Percentiles rank a stretch among this genome's conserved stretches.
phyloP scores from a whole-genome alignment of 64 coral and sea anemone species.

The Actinia tenebrosa region DNA sequence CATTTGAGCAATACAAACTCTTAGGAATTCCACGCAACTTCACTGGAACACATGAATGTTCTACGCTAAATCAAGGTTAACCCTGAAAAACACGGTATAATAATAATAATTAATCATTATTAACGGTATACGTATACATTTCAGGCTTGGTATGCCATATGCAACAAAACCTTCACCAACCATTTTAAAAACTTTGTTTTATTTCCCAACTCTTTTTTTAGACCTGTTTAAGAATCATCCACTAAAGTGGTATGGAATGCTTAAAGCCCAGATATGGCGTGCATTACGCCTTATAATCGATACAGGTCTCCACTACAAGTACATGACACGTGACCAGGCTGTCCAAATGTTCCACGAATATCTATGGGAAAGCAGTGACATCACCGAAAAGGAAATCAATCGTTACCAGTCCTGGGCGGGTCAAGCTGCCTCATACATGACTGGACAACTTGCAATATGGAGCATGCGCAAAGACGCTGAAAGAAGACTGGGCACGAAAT shows the following conservation, averaged over 20 bases:
- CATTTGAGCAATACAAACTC: too few relatives aligned
- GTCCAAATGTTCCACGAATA: constrained; percentile 28
- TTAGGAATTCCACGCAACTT: too few relatives aligned
- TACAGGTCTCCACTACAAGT: constrained; percentile 37
- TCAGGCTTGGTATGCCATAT: too few relatives aligned
- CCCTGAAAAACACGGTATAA: too few relatives aligned
- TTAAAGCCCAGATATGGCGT: constrained; percentile 51
- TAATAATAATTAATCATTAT: too few relatives aligned
- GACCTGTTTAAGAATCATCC: constrained; percentile 36
- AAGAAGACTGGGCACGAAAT: constrained; percentile 23
- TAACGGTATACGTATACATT: too few relatives aligned
- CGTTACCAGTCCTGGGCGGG: constrained; percentile 55
- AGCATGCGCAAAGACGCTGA: constrained; percentile 34
- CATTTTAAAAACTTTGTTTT: too few relatives aligned
- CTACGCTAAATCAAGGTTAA: too few relatives aligned
- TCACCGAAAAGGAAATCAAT: constrained; percentile 23
- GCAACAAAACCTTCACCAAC: too few relatives aligned
- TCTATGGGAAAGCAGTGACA: constrained; percentile 48
- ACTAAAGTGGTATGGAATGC: constrained; percentile 22
- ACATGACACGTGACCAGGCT: constrained; percentile 53
- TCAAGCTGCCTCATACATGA: constrained; percentile 53
- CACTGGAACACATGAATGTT: too few relatives aligned
- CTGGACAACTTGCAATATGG: constrained; percentile 44
- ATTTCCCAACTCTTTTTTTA: background rate
- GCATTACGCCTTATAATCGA: constrained; percentile 48